These are phyloP conservation scores for Chondrilla cf. caribensis DNA, from an alignment of 37 sponge, comb jelly and placozoan species.

Conservation along the genomic window DNA sequence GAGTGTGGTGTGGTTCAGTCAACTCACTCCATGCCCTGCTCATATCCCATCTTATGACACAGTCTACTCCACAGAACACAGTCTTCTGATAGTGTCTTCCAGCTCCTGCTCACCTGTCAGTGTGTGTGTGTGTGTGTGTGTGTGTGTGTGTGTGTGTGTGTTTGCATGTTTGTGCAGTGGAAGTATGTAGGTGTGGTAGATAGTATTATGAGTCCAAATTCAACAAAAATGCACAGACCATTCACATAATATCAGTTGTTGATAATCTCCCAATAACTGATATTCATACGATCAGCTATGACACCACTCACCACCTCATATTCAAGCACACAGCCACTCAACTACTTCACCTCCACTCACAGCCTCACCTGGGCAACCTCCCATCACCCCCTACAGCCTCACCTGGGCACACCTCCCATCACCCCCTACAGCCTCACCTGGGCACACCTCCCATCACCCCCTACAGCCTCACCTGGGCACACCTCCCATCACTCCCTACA, in stretches of 20 bases:
- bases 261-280: no score
- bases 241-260: no score
- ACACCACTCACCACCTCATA: no score
- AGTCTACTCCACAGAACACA: constrained; percentile 54
- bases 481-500: background rate
- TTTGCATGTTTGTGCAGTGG: no score
- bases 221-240: no score
- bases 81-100: constrained; percentile 75
- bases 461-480: background rate
- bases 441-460: background rate
- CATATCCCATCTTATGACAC: constrained; percentile 33
- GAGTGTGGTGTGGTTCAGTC: background rate
- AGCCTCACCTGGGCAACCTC: background rate
- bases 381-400: background rate
- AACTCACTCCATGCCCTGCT: constrained; percentile 21
- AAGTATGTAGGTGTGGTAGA: no score
- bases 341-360: background rate
- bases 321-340: constrained; percentile 2
- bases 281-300: no score
- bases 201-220: no score
- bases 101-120: constrained; percentile 63
- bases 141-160: no score
- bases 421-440: background rate
- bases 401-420: background rate
- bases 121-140: no score